These are phyloP conservation scores for Gambelia wislizenii DNA, from an alignment of 2,797 vertebrate species.

Conservation along the genomic window DNA sequence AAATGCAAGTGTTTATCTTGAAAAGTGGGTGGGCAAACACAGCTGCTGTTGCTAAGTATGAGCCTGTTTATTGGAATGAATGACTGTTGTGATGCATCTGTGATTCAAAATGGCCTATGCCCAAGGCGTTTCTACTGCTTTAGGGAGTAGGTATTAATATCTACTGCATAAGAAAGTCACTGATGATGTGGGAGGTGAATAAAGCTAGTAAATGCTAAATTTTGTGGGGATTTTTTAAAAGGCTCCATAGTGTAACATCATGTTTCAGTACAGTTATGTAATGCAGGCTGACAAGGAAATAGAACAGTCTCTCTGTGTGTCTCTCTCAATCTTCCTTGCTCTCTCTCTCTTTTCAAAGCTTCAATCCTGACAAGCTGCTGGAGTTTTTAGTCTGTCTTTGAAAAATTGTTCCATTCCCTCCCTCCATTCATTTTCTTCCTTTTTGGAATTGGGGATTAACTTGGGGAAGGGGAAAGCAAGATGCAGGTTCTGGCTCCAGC, in stretches of 20 bases:
- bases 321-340: too few relatives aligned
- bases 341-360: constrained; percentile 53
- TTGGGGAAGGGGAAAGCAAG: constrained; percentile 56
- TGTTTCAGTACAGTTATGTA: constrained; percentile 72
- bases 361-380: constrained; percentile 52
- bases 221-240: neutral
- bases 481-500: constrained; percentile 59
- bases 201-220: constrained; percentile 61
- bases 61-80: constrained; percentile 28
- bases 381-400: constrained; percentile 58
- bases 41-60: constrained; percentile 14
- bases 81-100: constrained; percentile 3
- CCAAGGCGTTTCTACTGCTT: constrained; percentile 26
- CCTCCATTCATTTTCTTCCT: constrained; percentile 76
- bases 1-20: neutral
- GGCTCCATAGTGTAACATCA: constrained; percentile 24
- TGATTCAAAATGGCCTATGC: neutral
- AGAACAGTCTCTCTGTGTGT: constrained; percentile 40
- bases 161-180: constrained; percentile 48
- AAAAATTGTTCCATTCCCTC: constrained; percentile 45
- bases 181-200: constrained; percentile 63
- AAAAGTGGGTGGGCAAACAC: neutral
- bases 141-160: constrained; percentile 14
- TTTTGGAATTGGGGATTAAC: constrained; percentile 71
- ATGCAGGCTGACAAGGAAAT: constrained; percentile 67